Percentiles rank a stretch among this genome's conserved stretches.
phyloP scores from a whole-genome alignment of 2,113 vertebrate species.

The Cariama cristata region DNA sequence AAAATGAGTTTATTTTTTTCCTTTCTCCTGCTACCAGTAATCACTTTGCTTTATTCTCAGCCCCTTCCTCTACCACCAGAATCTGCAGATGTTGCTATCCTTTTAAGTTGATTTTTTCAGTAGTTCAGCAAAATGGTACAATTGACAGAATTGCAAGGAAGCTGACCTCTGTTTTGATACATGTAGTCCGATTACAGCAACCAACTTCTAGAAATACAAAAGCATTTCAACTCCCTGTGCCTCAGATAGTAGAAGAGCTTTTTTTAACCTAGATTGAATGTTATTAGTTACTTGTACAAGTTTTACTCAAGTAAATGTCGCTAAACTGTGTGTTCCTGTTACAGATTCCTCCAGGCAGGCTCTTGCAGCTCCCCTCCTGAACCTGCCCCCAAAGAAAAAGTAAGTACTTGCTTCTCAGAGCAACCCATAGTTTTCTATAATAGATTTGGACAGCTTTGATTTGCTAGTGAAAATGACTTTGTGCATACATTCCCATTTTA shows the following conservation, averaged over 20 bases:
- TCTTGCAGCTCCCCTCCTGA: slow-evolving; percentile 92
- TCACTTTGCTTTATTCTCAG: background rate
- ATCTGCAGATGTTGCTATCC: background rate
- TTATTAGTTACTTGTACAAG: background rate
- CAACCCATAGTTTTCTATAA: accelerated
- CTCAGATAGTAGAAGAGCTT: background rate
- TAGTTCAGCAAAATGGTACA: background rate
- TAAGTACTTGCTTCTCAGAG: slow-evolving; percentile 69
- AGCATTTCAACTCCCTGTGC: background rate
- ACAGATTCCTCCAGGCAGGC: slow-evolving; percentile 90
- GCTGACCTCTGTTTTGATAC: accelerated
- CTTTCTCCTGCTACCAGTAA: background rate
- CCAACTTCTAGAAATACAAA: background rate
- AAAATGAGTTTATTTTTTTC: accelerated
- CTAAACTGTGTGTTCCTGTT: slow-evolving; percentile 2
- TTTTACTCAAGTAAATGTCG: background rate
- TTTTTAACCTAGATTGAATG: background rate
- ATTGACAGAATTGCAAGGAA: background rate
- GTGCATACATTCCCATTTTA: slow-evolving; percentile 2
- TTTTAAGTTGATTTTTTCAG: background rate
- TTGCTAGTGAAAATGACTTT: background rate
- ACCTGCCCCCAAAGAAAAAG: slow-evolving; percentile 96
- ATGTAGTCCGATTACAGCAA: accelerated
- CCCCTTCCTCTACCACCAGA: background rate
- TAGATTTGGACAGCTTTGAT: background rate